Conservation (phyloP, 2,113 vertebrate genomes). For the Tragelaphus scriptus region DNA sequence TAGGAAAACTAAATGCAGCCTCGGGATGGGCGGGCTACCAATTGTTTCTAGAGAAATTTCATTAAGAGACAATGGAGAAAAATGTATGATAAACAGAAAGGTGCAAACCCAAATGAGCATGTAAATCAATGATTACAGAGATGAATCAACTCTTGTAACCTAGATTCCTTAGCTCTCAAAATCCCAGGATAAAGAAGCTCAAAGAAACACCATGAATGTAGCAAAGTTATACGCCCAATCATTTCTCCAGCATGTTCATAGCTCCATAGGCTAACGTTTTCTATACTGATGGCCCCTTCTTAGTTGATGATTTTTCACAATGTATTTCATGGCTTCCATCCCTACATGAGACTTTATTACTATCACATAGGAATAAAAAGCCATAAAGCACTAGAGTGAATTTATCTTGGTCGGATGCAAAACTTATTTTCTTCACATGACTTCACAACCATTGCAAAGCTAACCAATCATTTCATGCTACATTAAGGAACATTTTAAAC, state of each 20-base stretch:
- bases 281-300: constrained; percentile 87
- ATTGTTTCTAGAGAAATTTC: constrained; percentile 72
- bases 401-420: constrained; percentile 89
- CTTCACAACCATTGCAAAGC: constrained; percentile 86
- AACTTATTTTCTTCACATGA: constrained; percentile 88
- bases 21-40: constrained; percentile 38
- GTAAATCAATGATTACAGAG: constrained; percentile 57
- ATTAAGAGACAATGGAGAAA: constrained; percentile 72
- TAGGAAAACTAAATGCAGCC: constrained; percentile 30
- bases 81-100: constrained; percentile 70
- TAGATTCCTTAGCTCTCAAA: constrained; percentile 73
- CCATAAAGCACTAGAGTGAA: constrained; percentile 98
- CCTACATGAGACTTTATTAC: constrained; percentile 98
- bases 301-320: constrained; percentile 92
- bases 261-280: constrained; percentile 75
- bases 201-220: constrained; percentile 71
- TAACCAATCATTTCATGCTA: constrained; percentile 87
- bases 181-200: constrained; percentile 70
- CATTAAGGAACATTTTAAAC: constrained; percentile 83
- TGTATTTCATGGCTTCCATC: constrained; percentile 99
- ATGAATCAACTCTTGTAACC: constrained; percentile 68
- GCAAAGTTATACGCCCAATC: constrained; percentile 73
- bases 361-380: constrained; percentile 99
- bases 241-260: constrained; percentile 74
- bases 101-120: constrained; percentile 63